phyloP scores from a whole-genome alignment of 2,888 invertebrate species.

The Ganaspis brasiliensis region DNA sequence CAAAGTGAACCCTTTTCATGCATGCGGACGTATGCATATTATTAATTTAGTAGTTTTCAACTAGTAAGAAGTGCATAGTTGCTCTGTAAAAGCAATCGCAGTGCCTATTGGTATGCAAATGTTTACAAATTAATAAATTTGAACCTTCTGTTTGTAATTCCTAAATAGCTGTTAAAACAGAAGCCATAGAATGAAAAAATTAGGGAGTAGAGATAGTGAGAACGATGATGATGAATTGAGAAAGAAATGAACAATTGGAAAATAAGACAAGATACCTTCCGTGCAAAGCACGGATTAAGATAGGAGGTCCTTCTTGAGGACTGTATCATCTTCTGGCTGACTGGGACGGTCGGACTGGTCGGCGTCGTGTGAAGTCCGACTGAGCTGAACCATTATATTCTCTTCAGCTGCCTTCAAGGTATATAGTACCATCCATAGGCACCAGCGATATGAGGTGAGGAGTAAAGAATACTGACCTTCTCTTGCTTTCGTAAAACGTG shows the following conservation, averaged over 20 bases:
- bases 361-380: conserved; percentile 80
- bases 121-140: too few relatives aligned
- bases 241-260: not conserved
- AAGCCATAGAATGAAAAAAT: too few relatives aligned
- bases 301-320: conserved; percentile 68
- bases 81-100: too few relatives aligned
- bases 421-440: conserved; percentile 66
- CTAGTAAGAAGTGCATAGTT: too few relatives aligned
- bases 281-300: conserved; percentile 18
- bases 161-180: too few relatives aligned
- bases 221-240: too few relatives aligned
- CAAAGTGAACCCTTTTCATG: too few relatives aligned
- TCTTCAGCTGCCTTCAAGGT: conserved; percentile 75
- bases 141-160: too few relatives aligned
- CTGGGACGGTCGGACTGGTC: conserved; percentile 75
- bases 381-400: conserved; percentile 77
- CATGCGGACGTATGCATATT: too few relatives aligned
- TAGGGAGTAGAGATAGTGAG: too few relatives aligned
- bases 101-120: too few relatives aligned
- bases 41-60: too few relatives aligned
- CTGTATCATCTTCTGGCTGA: conserved; percentile 75
- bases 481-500: conserved; percentile 55
- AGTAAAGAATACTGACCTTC: conserved; percentile 55
- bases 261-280: conserved; percentile 2
- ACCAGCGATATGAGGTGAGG: conserved; percentile 54